A percentile compares a stretch with the other conserved stretches of the same genome.
These are phyloP conservation scores for Oscheius sp. DNA, from an alignment of 2,888 invertebrate species.

Conservation along the genomic window DNA sequence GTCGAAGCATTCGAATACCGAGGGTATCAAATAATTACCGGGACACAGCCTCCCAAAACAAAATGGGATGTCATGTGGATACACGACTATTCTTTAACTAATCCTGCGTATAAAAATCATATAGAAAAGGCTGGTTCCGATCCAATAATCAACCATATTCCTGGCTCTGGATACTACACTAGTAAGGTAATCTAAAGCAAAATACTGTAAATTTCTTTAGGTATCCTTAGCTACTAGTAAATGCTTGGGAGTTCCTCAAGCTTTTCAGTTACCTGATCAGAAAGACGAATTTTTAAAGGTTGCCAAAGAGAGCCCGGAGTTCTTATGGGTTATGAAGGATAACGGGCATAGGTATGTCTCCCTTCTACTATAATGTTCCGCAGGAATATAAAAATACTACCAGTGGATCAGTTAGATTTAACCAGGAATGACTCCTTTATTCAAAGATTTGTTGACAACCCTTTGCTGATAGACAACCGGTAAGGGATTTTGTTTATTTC, in stretches of 20 bases:
- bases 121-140: constrained; percentile 78
- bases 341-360: constrained; percentile 83
- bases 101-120: constrained; percentile 39
- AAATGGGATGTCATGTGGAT: constrained; percentile 91
- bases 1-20: constrained; percentile 82
- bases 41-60: background rate
- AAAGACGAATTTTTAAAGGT: constrained; percentile 78
- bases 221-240: constrained; percentile 84
- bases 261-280: constrained; percentile 87
- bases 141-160: constrained; percentile 91
- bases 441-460: constrained; percentile 89
- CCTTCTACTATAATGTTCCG: background rate
- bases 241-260: constrained; percentile 84
- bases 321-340: constrained; percentile 89
- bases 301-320: constrained; percentile 78
- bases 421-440: constrained; percentile 84
- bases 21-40: constrained; percentile 79
- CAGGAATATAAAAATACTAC: constrained; percentile 80
- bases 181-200: constrained; percentile 81
- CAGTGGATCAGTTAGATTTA: constrained; percentile 82
- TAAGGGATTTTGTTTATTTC: constrained; percentile 18
- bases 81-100: constrained; percentile 87
- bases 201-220: constrained; percentile 36
- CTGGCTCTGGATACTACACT: constrained; percentile 91
- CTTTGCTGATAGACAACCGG: constrained; percentile 88